These are phyloP conservation scores for Siniperca chuatsi DNA, from an alignment of 2,113 vertebrate species.

Conservation along the genomic window DNA sequence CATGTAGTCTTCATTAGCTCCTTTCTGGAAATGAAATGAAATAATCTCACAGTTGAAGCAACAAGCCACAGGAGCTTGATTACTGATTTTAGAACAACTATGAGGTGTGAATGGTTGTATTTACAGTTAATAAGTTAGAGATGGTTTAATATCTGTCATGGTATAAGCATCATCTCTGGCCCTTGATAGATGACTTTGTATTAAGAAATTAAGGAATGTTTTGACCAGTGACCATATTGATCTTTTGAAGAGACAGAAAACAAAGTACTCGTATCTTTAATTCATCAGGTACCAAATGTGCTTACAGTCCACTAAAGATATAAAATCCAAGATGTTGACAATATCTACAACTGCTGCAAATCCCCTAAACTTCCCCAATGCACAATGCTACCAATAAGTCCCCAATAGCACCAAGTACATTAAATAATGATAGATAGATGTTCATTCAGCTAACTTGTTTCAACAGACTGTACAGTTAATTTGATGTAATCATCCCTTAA, in stretches of 20 bases:
- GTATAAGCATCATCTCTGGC: neutral
- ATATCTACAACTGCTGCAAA: neutral
- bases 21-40: neutral
- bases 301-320: neutral
- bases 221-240: neutral
- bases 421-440: neutral
- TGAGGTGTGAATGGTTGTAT: neutral
- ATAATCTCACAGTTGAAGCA: neutral
- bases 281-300: neutral
- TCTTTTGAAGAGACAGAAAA: neutral
- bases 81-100: neutral
- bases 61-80: neutral
- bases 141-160: neutral
- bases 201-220: neutral
- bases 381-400: neutral
- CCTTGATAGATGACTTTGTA: neutral
- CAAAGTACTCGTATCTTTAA: neutral
- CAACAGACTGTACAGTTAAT: neutral
- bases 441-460: neutral
- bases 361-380: neutral
- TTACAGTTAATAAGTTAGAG: neutral
- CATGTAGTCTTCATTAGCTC: neutral
- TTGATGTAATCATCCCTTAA: neutral
- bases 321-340: neutral
- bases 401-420: neutral